Percentiles rank a stretch among this genome's conserved stretches.
phyloP scores from a whole-genome alignment of 2,113 vertebrate genomes.

The Oncorhynchus kisutch region DNA sequence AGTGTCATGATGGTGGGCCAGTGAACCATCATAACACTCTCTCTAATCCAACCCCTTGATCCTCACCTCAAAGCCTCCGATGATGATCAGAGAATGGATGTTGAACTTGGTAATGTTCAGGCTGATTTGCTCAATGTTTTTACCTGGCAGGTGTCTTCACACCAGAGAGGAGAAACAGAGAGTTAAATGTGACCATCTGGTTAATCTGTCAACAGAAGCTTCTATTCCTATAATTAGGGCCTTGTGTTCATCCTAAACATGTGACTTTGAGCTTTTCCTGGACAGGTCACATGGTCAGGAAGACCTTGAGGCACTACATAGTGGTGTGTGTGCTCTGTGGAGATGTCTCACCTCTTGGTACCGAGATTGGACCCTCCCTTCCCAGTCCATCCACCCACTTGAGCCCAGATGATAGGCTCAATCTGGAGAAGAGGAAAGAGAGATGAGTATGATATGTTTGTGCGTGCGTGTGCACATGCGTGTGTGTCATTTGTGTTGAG shows the following conservation, averaged over 20 bases:
- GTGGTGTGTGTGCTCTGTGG: not conserved
- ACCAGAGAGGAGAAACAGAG: conserved; percentile 5
- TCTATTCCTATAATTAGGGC: no score
- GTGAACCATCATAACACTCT: conserved; percentile 3
- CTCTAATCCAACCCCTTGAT: conserved; percentile 31
- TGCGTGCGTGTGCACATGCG: not conserved
- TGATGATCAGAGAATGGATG: conserved; percentile 84
- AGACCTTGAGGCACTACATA: not conserved
- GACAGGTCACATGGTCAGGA: no score
- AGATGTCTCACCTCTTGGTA: conserved; percentile 81
- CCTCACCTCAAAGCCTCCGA: conserved; percentile 89
- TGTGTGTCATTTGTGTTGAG: not conserved
- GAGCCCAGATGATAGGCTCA: conserved; percentile 82
- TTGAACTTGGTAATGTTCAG: conserved; percentile 80
- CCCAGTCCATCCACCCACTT: conserved; percentile 86
- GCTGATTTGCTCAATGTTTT: conserved; percentile 82
- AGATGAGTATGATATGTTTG: not conserved
- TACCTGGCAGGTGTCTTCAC: conserved; percentile 78
- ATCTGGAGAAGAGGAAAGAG: conserved; percentile 66
- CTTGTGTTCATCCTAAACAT: no score
- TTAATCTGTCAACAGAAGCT: not conserved
- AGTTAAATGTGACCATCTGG: conserved; percentile 40
- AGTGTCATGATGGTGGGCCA: conserved; percentile 54
- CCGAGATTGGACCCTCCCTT: conserved; percentile 88
- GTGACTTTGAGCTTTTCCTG: not conserved